These are phyloP conservation scores for Moxostoma hubbsi DNA, from an alignment of 2,797 vertebrate genomes.

Conservation along the genomic window DNA sequence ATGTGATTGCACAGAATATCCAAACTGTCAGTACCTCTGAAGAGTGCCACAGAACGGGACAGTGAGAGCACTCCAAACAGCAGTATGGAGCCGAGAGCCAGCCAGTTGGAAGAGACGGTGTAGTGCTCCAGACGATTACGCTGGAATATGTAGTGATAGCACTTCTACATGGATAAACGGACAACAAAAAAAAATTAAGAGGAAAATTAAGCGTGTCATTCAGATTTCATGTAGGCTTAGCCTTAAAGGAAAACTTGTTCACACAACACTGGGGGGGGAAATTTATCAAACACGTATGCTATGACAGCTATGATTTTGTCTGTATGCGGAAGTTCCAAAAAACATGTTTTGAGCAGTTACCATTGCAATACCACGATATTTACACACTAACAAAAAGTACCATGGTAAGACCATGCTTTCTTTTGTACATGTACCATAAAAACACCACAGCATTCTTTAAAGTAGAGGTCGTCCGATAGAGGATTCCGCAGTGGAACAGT, in stretches of 20 bases:
- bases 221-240: background rate
- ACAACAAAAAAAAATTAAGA: conserved; percentile 32
- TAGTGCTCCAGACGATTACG: conserved; percentile 96
- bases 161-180: conserved; percentile 83
- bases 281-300: background rate
- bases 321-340: too few relatives aligned
- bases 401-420: too few relatives aligned
- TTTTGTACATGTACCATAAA: too few relatives aligned
- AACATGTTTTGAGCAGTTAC: background rate
- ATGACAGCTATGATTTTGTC: background rate
- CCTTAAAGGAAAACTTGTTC: background rate
- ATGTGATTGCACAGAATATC: background rate
- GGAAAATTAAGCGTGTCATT: background rate
- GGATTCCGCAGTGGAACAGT: too few relatives aligned
- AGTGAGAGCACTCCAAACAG: conserved; percentile 89
- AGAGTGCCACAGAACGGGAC: conserved; percentile 93
- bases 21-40: conserved; percentile 83
- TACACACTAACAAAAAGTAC: too few relatives aligned
- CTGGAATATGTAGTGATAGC: conserved; percentile 98
- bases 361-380: background rate
- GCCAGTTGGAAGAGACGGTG: conserved; percentile 94
- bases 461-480: too few relatives aligned
- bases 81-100: conserved; percentile 86
- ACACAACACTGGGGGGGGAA: background rate
- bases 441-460: too few relatives aligned